These are phyloP conservation scores for Tenualosa thibaudeaui DNA, from an alignment of 2,797 vertebrate species.

Conservation along the genomic window DNA sequence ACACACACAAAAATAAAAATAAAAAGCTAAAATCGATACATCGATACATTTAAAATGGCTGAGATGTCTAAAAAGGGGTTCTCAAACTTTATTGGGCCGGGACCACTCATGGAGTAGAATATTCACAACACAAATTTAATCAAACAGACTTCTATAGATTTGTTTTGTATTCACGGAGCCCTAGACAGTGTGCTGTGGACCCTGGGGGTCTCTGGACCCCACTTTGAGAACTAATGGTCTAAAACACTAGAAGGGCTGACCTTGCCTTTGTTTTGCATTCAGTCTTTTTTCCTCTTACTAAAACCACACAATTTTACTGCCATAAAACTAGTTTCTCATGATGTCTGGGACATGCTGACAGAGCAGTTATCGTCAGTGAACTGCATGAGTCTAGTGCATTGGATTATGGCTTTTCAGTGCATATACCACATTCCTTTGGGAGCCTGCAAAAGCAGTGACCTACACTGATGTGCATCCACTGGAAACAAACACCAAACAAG, in stretches of 20 bases:
- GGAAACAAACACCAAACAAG: background rate
- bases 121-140: no score
- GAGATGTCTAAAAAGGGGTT: background rate
- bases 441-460: background rate
- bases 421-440: background rate
- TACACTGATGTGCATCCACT: background rate
- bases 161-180: no score
- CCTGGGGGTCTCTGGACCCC: no score
- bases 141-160: no score
- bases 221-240: no score
- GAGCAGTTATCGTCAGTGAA: background rate
- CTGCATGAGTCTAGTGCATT: background rate
- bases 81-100: no score
- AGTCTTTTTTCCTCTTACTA: background rate
- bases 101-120: no score
- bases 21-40: background rate
- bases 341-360: no score
- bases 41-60: background rate
- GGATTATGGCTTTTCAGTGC: background rate
- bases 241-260: background rate
- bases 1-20: background rate
- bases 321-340: background rate
- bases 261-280: background rate
- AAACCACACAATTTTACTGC: background rate
- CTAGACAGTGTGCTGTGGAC: no score